Percentiles rank a stretch among this genome's conserved stretches.
phyloP scores from a whole-genome alignment of 2,113 vertebrate species.

The Sylvietta virens region DNA sequence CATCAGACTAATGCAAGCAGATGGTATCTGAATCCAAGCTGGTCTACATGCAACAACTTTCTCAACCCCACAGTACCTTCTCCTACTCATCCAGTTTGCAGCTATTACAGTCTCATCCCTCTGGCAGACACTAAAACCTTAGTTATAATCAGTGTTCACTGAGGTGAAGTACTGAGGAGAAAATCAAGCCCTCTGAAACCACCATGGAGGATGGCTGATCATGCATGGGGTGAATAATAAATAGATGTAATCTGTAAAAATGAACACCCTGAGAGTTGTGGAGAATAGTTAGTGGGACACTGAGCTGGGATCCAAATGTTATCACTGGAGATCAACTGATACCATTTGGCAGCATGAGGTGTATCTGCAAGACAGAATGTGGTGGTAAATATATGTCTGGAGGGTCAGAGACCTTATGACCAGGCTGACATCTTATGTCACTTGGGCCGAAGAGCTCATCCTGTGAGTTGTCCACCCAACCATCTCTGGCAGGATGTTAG shows the following conservation, averaged over 20 bases:
- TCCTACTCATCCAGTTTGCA: background rate
- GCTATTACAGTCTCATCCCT: background rate
- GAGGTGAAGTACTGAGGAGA: background rate
- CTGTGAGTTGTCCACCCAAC: background rate
- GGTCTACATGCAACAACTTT: background rate
- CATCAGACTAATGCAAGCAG: background rate
- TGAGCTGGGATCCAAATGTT: background rate
- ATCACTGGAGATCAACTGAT: background rate
- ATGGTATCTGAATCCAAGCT: background rate
- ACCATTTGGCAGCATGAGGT: background rate
- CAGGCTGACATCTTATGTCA: background rate
- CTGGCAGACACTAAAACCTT: background rate
- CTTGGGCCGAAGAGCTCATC: background rate
- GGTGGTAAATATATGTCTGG: background rate
- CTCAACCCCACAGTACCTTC: background rate
- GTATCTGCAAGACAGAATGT: background rate
- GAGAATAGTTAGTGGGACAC: background rate
- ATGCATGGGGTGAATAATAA: background rate
- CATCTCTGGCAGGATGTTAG: background rate
- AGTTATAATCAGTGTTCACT: background rate
- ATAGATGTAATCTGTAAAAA: background rate
- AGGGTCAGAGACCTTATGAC: background rate
- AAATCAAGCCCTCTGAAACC: background rate
- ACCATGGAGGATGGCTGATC: background rate
- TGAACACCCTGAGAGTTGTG: rapidly evolving